Percentiles rank a stretch among this genome's conserved stretches.
These are phyloP conservation scores for Hylaeus volcanicus DNA, from an alignment of 1,140 invertebrate genomes.

Conservation along the genomic window DNA sequence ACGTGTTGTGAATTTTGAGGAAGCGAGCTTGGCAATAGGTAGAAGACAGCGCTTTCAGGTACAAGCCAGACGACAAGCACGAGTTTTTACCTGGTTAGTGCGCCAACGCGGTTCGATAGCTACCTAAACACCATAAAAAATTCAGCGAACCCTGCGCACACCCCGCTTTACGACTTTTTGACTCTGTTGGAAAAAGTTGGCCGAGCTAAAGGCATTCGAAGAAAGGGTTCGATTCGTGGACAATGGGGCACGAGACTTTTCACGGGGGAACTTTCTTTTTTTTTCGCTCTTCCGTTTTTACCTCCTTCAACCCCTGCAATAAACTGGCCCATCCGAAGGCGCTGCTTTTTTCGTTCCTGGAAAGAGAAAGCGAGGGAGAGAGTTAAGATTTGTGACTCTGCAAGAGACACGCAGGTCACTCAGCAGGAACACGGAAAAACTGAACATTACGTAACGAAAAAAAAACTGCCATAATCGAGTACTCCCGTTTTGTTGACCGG, in stretches of 20 bases:
- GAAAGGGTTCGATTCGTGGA: conserved; percentile 72
- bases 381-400: conserved; percentile 71
- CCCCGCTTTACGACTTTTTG: conserved; percentile 68
- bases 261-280: conserved; percentile 69
- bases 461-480: background rate
- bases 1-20: background rate
- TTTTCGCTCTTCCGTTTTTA: conserved; percentile 51
- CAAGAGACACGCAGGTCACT: background rate
- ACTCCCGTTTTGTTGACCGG: background rate
- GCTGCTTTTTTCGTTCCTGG: conserved; percentile 55
- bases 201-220: conserved; percentile 28
- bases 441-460: conserved; percentile 18
- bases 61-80: conserved; percentile 23
- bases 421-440: background rate
- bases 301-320: conserved; percentile 74
- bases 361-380: conserved; percentile 73
- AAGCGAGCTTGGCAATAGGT: background rate
- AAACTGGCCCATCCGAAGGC: conserved; percentile 68
- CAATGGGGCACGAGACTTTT: conserved; percentile 49
- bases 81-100: conserved; percentile 62
- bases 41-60: background rate
- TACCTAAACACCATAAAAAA: conserved; percentile 79
- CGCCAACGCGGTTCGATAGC: conserved; percentile 48
- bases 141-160: conserved; percentile 46
- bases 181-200: conserved; percentile 73